Base-by-base conservation (phyloP, 2,888 invertebrate species). In the Cynaeus angustus region DNA sequence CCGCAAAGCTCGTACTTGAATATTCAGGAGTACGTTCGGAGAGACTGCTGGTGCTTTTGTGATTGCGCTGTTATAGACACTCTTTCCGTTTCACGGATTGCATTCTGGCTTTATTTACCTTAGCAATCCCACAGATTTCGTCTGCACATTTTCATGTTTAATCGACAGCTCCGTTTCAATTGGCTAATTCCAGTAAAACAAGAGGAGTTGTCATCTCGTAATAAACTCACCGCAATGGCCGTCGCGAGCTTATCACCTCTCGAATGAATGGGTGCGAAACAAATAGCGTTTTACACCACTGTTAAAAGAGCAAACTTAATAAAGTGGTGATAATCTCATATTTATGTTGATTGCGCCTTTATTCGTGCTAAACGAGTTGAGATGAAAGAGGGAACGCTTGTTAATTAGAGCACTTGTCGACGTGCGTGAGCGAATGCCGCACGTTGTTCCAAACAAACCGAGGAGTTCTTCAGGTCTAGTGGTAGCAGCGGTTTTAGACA, bases 271-370 rank as follows among this genome's bases (percentile, higher is more conserved):
- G 48, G 48, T 16, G 62, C 67, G 66, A 70, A 75, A 73, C 72
- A 75, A 77, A 77, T 74, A 70, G 74, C 73, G 70, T 71, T 75
- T 75, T 72, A 72, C 74, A 70, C 71, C 65, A 62, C 69, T 68
- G 73, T 75, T 46, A 59, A 59, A 76, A 78, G 74, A 67, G 74
- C 62, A 62, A 65, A 68, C 71, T 72, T 74, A 77, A 77, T 78
- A 78, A 77, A 78, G 73, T 72, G 77, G 73, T 69, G 77, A 77
- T 78, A 78, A 78, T 77, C 76, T 77, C 76, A 74, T 76, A 77
- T 78, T 78, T 78, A 77, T 77, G 78, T 77, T 78, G 78, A 78
- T 77, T 78, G 75, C 70, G 76, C 75, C 73, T 77, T 77, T 77
- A 76, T 77, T 74, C 73, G 68, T 62, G 74, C 68, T 74, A 72